Evolutionary conservation across 2,113 vertebrate species (phyloP).

Genomic region (Tretioscincus oriximinensis): DNA sequence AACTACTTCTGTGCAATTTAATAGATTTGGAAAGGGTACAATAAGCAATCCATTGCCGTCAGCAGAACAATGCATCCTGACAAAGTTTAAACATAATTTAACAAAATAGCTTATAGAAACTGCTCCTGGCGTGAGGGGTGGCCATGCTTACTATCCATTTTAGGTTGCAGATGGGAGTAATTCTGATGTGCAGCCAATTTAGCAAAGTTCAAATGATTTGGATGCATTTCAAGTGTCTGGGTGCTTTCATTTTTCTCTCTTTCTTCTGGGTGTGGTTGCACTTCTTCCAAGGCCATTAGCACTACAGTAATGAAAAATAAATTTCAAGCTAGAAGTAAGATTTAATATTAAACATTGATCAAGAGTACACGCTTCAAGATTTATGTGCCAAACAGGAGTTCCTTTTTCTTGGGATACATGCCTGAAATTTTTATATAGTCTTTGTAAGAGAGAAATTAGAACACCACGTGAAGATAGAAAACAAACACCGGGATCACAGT

Average conservation of each 20-base stretch:
- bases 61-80: not conserved
- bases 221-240: not conserved
- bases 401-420: not conserved
- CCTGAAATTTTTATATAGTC: not conserved
- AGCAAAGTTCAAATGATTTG: not conserved
- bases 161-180: not conserved
- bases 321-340: not conserved
- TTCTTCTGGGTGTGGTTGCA: not conserved
- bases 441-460: not conserved
- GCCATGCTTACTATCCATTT: not conserved
- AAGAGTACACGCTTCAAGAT: not conserved
- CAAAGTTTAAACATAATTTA: constrained; percentile 15
- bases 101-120: not conserved
- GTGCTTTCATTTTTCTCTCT: not conserved
- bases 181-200: not conserved
- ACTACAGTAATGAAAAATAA: not conserved
- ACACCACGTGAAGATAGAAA: not conserved
- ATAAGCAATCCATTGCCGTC: not conserved
- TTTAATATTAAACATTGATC: not conserved
- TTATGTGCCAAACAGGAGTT: not conserved
- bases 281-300: not conserved
- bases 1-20: not conserved
- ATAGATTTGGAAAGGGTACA: not conserved
- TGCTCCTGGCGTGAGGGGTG: not conserved
- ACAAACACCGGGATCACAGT: not conserved